phyloP scores from a whole-genome alignment of 1,140 invertebrate genomes.

The Neodiprion pinetum region DNA sequence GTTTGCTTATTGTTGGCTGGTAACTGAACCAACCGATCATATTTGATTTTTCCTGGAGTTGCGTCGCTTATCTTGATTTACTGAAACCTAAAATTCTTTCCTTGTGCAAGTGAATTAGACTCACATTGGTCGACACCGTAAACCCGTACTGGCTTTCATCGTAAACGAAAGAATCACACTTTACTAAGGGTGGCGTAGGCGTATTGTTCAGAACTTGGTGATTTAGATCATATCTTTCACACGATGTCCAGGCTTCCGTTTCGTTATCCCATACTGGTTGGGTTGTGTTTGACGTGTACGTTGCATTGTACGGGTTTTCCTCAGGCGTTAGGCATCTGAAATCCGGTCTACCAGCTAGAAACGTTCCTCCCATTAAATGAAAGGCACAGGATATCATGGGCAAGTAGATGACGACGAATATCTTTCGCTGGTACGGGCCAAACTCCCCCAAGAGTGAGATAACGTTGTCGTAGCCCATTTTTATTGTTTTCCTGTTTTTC shows the following conservation, averaged over 20 bases:
- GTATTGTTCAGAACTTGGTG: slow-evolving; percentile 45
- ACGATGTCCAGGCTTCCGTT: slow-evolving; percentile 59
- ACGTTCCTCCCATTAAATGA: slow-evolving; percentile 79
- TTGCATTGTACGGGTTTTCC: slow-evolving; percentile 62
- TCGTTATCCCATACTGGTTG: slow-evolving; percentile 63
- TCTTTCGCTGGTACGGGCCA: slow-evolving; percentile 74
- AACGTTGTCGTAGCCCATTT: slow-evolving; percentile 79
- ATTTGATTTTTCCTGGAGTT: neutral
- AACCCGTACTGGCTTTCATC: slow-evolving; percentile 66
- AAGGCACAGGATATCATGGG: slow-evolving; percentile 78
- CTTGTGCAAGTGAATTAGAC: neutral
- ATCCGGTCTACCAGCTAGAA: slow-evolving; percentile 70
- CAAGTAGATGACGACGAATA: slow-evolving; percentile 75
- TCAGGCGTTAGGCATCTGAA: slow-evolving; percentile 68
- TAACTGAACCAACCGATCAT: no score
- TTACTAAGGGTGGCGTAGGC: slow-evolving; percentile 34
- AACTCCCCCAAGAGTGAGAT: slow-evolving; percentile 75
- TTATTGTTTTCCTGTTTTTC: slow-evolving; percentile 23
- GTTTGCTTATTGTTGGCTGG: no score
- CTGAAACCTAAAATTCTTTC: neutral
- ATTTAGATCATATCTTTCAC: slow-evolving; percentile 54
- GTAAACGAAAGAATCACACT: slow-evolving; percentile 68
- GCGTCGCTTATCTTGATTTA: neutral
- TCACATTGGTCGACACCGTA: slow-evolving; percentile 72
- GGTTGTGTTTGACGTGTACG: slow-evolving; percentile 58